A percentile compares a stretch with the other conserved stretches of the same genome.
Evolutionary conservation across 2,113 vertebrate genomes (phyloP).

Genomic region (Lucifuga dentata): DNA sequence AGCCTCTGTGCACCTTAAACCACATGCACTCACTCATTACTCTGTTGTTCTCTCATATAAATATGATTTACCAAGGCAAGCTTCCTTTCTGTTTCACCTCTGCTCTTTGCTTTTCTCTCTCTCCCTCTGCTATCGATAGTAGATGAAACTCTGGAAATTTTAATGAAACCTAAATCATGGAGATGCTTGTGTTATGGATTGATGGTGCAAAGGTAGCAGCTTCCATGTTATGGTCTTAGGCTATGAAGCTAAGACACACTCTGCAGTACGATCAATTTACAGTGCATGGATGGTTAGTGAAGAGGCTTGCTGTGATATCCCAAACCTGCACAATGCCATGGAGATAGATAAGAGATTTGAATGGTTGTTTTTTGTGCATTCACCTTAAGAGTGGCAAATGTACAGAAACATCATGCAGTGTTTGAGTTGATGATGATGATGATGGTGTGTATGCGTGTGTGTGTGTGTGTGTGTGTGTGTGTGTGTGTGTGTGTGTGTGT

Average conservation of each 20-base stretch:
- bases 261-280: not conserved
- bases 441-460: not conserved
- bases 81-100: constrained; percentile 9
- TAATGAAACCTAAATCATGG: constrained; percentile 36
- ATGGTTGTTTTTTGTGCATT: not conserved
- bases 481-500: not conserved
- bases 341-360: not conserved
- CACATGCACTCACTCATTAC: not conserved
- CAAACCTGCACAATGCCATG: constrained; percentile 13
- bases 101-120: constrained; percentile 8
- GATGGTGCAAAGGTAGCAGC: constrained; percentile 11
- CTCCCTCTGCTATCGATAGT: constrained; percentile 15
- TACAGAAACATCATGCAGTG: not conserved
- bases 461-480: not conserved
- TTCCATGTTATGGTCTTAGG: not conserved
- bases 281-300: not conserved
- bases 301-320: not conserved
- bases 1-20: not conserved
- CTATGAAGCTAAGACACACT: too few species aligned
- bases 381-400: too few species aligned
- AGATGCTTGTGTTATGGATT: constrained; percentile 45
- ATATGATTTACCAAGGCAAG: constrained; percentile 3
- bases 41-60: not conserved
- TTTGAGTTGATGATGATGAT: not conserved
- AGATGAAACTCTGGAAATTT: constrained; percentile 27